Conservation (phyloP, 2,888 invertebrate species). For the Himalopsyche tibetana region DNA sequence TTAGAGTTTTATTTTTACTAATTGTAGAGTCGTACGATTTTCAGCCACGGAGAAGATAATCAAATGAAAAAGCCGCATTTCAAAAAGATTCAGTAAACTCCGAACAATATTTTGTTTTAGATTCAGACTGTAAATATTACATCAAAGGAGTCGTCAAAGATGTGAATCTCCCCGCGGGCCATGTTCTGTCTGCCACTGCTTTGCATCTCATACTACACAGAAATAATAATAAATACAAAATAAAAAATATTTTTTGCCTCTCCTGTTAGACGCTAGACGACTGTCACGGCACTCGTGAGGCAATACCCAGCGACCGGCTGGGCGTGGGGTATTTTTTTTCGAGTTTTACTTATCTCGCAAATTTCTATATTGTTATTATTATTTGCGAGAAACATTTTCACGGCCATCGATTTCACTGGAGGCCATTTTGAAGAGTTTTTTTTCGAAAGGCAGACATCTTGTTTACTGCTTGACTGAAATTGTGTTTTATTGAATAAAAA, state of each 20-base stretch:
- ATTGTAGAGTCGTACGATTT: too few species aligned
- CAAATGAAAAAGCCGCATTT: too few species aligned
- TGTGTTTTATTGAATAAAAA: not conserved
- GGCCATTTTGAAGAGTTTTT: conserved; percentile 5
- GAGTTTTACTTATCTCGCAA: conserved; percentile 17
- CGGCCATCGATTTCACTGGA: conserved; percentile 20
- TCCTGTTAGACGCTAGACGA: not conserved
- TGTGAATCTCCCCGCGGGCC: conserved; percentile 1
- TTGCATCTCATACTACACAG: not conserved
- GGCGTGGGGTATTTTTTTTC: not conserved
- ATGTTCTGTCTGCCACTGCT: not conserved
- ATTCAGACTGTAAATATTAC: not conserved
- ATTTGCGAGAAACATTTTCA: conserved; percentile 15
- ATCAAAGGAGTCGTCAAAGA: conserved; percentile 10
- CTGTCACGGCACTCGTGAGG: not conserved
- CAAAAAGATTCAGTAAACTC: not conserved
- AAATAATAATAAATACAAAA: conserved; percentile 21
- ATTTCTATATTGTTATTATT: conserved; percentile 25
- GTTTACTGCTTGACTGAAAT: not conserved
- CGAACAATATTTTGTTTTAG: not conserved
- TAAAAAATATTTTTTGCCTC: conserved; percentile 2
- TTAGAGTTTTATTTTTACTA: too few species aligned
- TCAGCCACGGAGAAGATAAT: too few species aligned
- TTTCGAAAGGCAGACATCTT: not conserved
- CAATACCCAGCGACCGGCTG: conserved; percentile 17